phyloP scores from a whole-genome alignment of 2,113 vertebrate species.

The Catharus bicknelli region DNA sequence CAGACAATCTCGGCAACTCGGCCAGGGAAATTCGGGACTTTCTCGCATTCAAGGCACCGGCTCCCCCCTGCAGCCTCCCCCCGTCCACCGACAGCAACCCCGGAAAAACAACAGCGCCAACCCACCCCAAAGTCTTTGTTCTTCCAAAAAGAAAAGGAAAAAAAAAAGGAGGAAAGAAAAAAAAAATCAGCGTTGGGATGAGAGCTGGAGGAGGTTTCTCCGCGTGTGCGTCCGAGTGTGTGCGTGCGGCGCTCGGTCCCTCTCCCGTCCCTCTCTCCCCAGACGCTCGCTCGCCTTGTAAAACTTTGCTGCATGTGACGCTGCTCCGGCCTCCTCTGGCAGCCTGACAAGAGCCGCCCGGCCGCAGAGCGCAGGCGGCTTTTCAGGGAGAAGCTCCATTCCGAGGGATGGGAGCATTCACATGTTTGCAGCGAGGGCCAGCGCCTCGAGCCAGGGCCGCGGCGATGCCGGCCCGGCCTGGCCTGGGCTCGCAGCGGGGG shows the following conservation, averaged over 20 bases:
- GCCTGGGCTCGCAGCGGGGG: fast-evolving
- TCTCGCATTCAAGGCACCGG: neutral
- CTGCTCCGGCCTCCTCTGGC: slow-evolving; percentile 71
- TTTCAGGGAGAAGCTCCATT: slow-evolving; percentile 47
- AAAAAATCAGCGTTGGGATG: neutral
- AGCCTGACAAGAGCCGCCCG: slow-evolving; percentile 67
- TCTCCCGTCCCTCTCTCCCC: slow-evolving; percentile 55
- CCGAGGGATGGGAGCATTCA: neutral
- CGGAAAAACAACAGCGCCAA: slow-evolving; percentile 1
- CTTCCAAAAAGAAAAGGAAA: neutral
- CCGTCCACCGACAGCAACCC: neutral
- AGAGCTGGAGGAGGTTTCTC: slow-evolving; percentile 5
- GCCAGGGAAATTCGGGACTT: neutral
- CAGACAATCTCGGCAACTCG: neutral
- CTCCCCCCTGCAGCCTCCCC: neutral
- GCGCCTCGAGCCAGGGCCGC: neutral
- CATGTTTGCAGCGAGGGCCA: neutral
- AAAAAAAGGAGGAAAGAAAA: neutral
- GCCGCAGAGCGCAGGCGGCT: slow-evolving; percentile 55
- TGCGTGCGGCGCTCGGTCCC: neutral
- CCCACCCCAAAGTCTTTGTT: slow-evolving; percentile 48
- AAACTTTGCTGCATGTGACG: slow-evolving; percentile 72
- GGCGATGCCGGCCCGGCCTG: fast-evolving
- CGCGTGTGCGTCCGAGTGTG: neutral
- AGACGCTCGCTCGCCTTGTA: slow-evolving; percentile 55